Evolutionary conservation across 2,888 invertebrate species (phyloP).

Genomic region (Cataglyphis cursor): DNA sequence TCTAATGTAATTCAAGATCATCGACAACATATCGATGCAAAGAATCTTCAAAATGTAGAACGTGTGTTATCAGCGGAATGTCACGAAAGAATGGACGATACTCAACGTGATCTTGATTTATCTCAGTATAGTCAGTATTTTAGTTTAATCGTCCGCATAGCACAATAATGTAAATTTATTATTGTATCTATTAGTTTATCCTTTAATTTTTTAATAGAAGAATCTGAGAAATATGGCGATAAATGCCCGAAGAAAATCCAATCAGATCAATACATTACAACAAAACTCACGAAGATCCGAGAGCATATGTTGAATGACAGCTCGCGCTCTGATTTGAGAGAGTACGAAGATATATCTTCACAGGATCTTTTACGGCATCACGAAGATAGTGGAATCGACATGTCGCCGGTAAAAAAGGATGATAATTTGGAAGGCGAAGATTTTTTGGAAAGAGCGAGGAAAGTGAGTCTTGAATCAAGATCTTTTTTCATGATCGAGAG

Average conservation of each 20-base stretch:
- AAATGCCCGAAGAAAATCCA: conserved; percentile 49
- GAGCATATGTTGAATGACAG: conserved; percentile 61
- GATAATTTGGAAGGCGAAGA: conserved; percentile 83
- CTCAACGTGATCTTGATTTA: conserved; percentile 23
- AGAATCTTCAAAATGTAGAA: conserved; percentile 75
- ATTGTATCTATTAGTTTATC: not conserved
- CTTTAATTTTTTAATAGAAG: conserved; percentile 42
- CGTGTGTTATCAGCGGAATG: conserved; percentile 57
- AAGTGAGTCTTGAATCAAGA: conserved; percentile 87
- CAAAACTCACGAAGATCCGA: conserved; percentile 61
- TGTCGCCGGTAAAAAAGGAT: conserved; percentile 76
- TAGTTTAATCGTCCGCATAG: not conserved
- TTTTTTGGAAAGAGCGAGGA: conserved; percentile 86
- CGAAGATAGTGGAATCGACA: conserved; percentile 80
- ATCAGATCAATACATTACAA: conserved; percentile 46
- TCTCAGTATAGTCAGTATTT: conserved; percentile 38
- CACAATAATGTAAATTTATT: not conserved
- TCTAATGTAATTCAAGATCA: conserved; percentile 87
- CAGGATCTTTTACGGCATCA: conserved; percentile 71
- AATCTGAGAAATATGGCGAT: conserved; percentile 46
- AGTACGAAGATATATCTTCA: conserved; percentile 66
- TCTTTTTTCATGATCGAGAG: conserved; percentile 60
- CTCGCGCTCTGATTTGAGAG: conserved; percentile 48
- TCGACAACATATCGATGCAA: conserved; percentile 78
- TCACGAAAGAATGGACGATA: conserved; percentile 52